These are phyloP conservation scores for Drosophila funebris DNA, from an alignment of 1,140 invertebrate species.

Conservation along the genomic window DNA sequence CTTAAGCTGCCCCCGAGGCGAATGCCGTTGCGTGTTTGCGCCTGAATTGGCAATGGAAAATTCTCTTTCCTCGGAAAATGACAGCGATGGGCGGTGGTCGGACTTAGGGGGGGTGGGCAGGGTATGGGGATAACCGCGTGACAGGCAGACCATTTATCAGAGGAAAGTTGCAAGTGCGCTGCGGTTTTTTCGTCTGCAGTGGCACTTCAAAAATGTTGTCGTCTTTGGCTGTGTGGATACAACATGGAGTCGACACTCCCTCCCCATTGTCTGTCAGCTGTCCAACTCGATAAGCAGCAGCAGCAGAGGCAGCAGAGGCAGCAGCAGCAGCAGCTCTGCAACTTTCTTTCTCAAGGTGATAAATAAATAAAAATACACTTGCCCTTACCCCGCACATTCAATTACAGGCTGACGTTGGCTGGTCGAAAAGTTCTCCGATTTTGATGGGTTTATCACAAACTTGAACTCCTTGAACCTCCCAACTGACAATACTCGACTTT, in stretches of 20 bases:
- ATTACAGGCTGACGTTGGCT: conserved; percentile 18
- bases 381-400: conserved; percentile 22
- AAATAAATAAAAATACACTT: conserved; percentile 44
- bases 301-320: conserved; percentile 44
- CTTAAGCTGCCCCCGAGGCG: background rate
- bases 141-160: conserved; percentile 74
- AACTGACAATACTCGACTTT: background rate
- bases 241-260: background rate
- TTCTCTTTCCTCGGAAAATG: no score
- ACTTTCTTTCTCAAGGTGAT: conserved; percentile 22
- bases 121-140: conserved; percentile 8
- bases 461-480: background rate
- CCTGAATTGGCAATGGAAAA: background rate
- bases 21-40: background rate
- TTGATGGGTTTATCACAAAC: conserved; percentile 53
- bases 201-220: conserved; percentile 53
- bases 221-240: conserved; percentile 1
- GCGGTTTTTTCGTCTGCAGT: conserved; percentile 55
- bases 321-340: conserved; percentile 31
- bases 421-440: conserved; percentile 26
- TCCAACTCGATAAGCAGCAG: conserved; percentile 62
- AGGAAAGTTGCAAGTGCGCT: conserved; percentile 62
- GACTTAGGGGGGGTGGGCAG: background rate
- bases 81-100: background rate
- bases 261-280: conserved; percentile 59